Base-by-base conservation (phyloP, 2,113 vertebrate species). In the Chionodraco myersi region DNA sequence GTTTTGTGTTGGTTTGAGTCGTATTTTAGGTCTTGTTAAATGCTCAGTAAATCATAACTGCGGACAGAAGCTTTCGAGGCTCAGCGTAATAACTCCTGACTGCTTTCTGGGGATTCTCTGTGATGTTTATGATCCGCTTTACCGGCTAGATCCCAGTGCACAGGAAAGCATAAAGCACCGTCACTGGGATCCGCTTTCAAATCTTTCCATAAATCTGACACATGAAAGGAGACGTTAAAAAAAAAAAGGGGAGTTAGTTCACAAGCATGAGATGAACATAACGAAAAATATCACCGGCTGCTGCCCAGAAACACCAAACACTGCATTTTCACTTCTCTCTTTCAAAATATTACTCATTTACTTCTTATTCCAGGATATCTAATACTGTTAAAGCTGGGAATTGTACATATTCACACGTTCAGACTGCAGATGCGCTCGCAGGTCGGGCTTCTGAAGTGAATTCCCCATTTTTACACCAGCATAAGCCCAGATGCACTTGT, bases 101-200 rank as follows among this genome's bases (percentile, higher is more conserved):
- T 72, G 83, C 82, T 83, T 88, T 68, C 82, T 61, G 77, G 76
- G 64, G 58, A 85, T 60, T 23, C 56, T 71, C 69, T 48, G 15
- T 36, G 76, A 83, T 61, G 71, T 87, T 89, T 84, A 84, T 54
- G 74, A 83, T 56, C 52, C 30, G 64, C 56, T 84, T 82, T 68
- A 77, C 41, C 23, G 16, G 69, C 72, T 12, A 2, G n/a, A n/a
- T n/a, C n/a, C n/a, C n/a, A n/a, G n/a, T n/a, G n/a, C n/a, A n/a
- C n/a, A n/a, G 66, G 70, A 72, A 41, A 78, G 70, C 61, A 61
- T 57, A 61, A 78, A 75, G 61, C 64, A 36, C 82, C 74, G 70
- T 26, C 52, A 6, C 72, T 54, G 79, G 78, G 62, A 72, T 72
- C 60, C 30, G 58, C 68, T 75, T 61, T 56, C 75, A 75, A 36